Base-by-base conservation (phyloP, 2,797 vertebrate species). In the Cossypha heuglini region DNA sequence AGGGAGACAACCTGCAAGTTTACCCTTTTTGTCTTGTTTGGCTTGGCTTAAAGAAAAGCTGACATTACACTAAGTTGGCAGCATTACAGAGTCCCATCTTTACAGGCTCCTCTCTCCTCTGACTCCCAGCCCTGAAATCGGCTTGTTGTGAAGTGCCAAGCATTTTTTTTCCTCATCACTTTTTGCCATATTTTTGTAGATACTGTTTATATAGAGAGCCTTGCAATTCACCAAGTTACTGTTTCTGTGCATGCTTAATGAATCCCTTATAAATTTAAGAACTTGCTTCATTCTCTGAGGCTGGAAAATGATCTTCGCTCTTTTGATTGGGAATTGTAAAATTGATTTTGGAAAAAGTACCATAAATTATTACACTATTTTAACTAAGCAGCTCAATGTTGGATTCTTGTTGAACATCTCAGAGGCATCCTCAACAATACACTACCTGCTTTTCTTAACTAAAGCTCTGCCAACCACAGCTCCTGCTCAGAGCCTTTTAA, bases 291-390 rank as follows among this genome's bases (percentile, higher is more conserved):
- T 67, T 29, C 46, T 92, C 42, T 84, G 73, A 90, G 59, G 33
- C 57, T 90, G 80, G 69, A 84, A 96, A 95, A 95, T 51, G 55
- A 68, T 55, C 37, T 57, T 95, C 45, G 45, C 17, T 40, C 33
- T 58, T 89, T 76, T 83, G 61, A 52, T 29, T 43, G 28, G 58
- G 46, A 68, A 94, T 86, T 86, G 72, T 91, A 84, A 94, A 90
- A 89, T 54, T 92, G 91, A 66, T 85, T 85, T 71, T 77, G 68
- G 38, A 72, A 88, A 88, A 96, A 80, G 40, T 57, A 84, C 51
- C 77, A 17, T 74, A 62, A 86, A 78, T 92, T 84, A 71, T 71
- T 85, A 76, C 35, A 28, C 10, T 63, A 31, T 59, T 85, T 64
- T 85, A 95, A 87, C 54, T 82, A 75, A 93, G 75, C 55, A 91